Evolutionary conservation across 2,888 invertebrate species (phyloP).

Genomic region (Galerucella pusilla): DNA sequence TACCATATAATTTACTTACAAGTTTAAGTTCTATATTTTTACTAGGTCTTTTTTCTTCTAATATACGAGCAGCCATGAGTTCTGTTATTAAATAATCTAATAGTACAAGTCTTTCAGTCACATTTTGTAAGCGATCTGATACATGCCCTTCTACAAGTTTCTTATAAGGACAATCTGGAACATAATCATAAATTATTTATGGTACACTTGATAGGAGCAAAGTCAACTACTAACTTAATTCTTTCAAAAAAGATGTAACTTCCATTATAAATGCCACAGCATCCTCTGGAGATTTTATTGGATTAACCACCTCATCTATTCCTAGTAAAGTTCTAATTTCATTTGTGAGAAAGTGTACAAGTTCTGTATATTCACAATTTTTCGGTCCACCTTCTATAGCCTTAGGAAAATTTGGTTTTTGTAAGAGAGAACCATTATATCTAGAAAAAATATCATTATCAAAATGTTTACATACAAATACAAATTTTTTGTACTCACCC

Average conservation of each 20-base stretch:
- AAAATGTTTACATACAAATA: slow-evolving; percentile 21
- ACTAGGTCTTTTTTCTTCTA: slow-evolving; percentile 75
- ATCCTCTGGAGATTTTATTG: slow-evolving; percentile 79
- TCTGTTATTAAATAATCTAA: slow-evolving; percentile 86
- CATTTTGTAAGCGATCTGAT: slow-evolving; percentile 76
- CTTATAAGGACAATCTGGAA: slow-evolving; percentile 76
- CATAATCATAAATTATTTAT: slow-evolving; percentile 7
- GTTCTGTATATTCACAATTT: slow-evolving; percentile 76
- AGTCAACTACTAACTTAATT: slow-evolving; percentile 68
- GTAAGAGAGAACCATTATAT: slow-evolving; percentile 75
- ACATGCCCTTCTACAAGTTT: slow-evolving; percentile 76
- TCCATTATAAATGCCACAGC: slow-evolving; percentile 85
- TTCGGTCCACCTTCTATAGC: slow-evolving; percentile 66
- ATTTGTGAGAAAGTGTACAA: slow-evolving; percentile 82
- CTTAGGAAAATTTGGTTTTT: slow-evolving; percentile 71
- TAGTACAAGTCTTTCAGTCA: slow-evolving; percentile 74
- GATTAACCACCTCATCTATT: slow-evolving; percentile 84
- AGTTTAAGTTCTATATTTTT: slow-evolving; percentile 76
- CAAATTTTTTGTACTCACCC: slow-evolving; percentile 70
- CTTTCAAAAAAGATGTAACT: slow-evolving; percentile 87
- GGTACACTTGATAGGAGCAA: background rate
- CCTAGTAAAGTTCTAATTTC: slow-evolving; percentile 78
- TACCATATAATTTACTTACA: slow-evolving; percentile 66
- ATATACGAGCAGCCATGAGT: slow-evolving; percentile 85
- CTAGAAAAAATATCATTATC: slow-evolving; percentile 62